Conservation (phyloP, 2,888 invertebrate species). For the Agonopterix arenella region DNA sequence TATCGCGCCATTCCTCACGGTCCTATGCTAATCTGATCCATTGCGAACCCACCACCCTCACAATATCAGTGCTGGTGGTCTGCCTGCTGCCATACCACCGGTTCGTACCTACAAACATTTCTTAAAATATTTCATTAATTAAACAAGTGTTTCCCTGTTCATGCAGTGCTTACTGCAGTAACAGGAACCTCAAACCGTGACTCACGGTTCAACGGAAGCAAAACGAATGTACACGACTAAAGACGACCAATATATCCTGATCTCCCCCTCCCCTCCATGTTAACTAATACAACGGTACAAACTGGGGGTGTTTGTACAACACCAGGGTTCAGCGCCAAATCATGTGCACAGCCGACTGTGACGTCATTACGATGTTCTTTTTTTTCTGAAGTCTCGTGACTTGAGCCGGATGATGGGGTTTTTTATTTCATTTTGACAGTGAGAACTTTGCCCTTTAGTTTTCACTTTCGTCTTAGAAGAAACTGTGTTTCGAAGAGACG, state of each 20-base stretch:
- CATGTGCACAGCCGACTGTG: background rate
- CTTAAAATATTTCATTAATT: background rate
- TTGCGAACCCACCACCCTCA: no score
- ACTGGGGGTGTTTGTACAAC: background rate
- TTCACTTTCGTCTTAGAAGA: conserved; percentile 1
- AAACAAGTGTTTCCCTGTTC: conserved; percentile 13
- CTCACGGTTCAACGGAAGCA: conserved; percentile 46
- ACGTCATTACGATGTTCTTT: conserved; percentile 27
- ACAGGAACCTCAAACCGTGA: conserved; percentile 24
- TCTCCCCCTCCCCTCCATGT: conserved; percentile 8
- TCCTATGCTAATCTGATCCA: no score
- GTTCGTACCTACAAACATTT: no score
- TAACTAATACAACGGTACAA: conserved; percentile 3
- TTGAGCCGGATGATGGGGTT: conserved; percentile 33
- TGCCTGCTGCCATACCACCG: no score
- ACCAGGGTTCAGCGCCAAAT: background rate
- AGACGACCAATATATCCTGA: conserved; percentile 33
- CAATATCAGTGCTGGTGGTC: no score
- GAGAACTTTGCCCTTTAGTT: conserved; percentile 7
- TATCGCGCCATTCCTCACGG: no score
- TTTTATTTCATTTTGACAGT: conserved; percentile 18
- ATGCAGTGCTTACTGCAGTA: conserved; percentile 1
- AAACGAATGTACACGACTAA: conserved; percentile 36
- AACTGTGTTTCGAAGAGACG: no score
- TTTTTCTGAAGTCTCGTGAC: conserved; percentile 14